Evolutionary conservation across 2,888 invertebrate genomes (phyloP), one percentile per base, ranked within the genome.

Genomic region (Ennomos quercinarius): DNA sequence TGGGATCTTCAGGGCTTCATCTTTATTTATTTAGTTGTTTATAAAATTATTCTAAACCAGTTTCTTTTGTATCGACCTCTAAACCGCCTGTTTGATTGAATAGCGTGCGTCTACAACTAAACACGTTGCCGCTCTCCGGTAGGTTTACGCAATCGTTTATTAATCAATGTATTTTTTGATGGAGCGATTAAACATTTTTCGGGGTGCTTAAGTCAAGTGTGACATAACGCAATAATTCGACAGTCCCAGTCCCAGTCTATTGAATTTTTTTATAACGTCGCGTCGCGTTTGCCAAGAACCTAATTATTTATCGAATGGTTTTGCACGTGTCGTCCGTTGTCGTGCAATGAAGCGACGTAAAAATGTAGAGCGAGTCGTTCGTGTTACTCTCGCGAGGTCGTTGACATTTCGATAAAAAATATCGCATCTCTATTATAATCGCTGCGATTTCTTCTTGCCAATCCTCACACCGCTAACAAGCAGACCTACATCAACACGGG

Each of bases 331-430:
- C 69, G 48, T 44, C 52, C 61, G 65, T 61, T 67, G 71, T 76
- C 74, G 73, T 68, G 71, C 68, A 77, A 69, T 71, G 66, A 67
- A 68, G 72, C 71, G 70, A 64, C 70, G 72, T 74, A 72, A 71
- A 76, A 78, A 82, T 77, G 74, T 83, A 61, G 76, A 77, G 63
- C 81, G 77, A 67, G 49, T 57, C 63, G 72, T 61, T 66, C 68
- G 70, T 71, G 61, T 49, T 62, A 60, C 51, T 75, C 77, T 77
- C 62, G 73, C 77, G 77, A 77, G 85, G 84, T 84, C 78, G 72
- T 83, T 84, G 84, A 83, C 85, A 74, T 76, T 75, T 73, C 75
- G 83, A 85, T 86, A 84, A 80, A 84, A 80, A 73, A 73, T 72
- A 72, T 71, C 74, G 67, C 68, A 66, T 63, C 59, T 67, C 63